Conservation (phyloP, 1,140 invertebrate genomes). For the Caenorhabditis briggsae region DNA sequence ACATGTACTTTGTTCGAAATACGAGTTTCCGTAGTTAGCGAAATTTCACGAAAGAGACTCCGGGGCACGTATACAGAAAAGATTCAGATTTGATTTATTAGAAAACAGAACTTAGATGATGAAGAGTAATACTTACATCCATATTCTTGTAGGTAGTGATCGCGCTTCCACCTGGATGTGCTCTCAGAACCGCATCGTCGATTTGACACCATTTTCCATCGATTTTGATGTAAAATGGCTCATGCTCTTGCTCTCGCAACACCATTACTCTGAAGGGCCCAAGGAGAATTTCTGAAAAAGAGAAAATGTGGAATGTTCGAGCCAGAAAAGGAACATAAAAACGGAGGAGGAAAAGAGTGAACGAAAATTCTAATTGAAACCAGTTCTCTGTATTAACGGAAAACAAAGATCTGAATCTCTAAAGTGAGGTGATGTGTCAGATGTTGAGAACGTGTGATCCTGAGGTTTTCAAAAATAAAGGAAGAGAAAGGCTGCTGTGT, state of each 20-base stretch:
- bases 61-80: slow-evolving; percentile 10
- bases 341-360: background rate
- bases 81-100: background rate
- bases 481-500: background rate
- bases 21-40: background rate
- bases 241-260: slow-evolving; percentile 65
- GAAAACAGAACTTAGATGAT: background rate
- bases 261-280: slow-evolving; percentile 63
- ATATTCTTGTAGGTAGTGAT: slow-evolving; percentile 74
- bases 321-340: background rate
- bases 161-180: slow-evolving; percentile 75
- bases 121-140: slow-evolving; percentile 65
- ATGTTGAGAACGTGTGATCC: background rate
- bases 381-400: background rate
- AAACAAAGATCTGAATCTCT: slow-evolving; percentile 12
- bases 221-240: slow-evolving; percentile 73
- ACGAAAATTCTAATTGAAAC: background rate
- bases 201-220: slow-evolving; percentile 76
- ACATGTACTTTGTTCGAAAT: background rate
- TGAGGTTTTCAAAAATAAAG: background rate
- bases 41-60: slow-evolving; percentile 27
- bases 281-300: background rate
- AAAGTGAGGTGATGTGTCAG: background rate
- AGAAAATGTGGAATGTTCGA: background rate
- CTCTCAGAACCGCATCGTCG: slow-evolving; percentile 69